Evolutionary conservation across 1,140 invertebrate genomes (phyloP).

Genomic region (Penaeus indicus): DNA sequence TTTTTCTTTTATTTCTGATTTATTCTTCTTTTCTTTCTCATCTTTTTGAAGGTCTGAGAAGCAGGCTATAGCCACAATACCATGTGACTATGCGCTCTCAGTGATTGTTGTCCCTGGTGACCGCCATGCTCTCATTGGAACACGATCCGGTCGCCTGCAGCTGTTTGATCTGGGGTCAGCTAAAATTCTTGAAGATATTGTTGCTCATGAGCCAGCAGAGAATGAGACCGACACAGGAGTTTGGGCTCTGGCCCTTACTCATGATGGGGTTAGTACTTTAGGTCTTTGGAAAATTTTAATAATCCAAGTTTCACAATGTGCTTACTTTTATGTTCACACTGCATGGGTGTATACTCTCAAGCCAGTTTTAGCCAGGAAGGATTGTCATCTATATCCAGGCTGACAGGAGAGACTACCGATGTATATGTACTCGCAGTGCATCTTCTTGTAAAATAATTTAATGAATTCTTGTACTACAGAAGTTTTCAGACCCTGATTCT

Average conservation of each 20-base stretch:
- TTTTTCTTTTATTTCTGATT: background rate
- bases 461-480: no score
- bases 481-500: no score
- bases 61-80: conserved; percentile 83
- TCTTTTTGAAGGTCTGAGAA: conserved; percentile 33
- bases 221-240: conserved; percentile 70
- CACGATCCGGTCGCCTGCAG: conserved; percentile 87
- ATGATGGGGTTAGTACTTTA: conserved; percentile 77
- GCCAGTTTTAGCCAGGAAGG: no score
- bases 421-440: no score
- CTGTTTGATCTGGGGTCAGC: conserved; percentile 89
- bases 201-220: conserved; percentile 82
- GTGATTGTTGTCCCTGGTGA: conserved; percentile 93
- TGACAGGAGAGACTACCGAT: no score
- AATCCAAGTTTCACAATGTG: no score
- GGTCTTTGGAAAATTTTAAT: background rate
- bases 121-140: conserved; percentile 88
- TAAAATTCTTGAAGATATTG: conserved; percentile 80
- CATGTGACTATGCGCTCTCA: conserved; percentile 79
- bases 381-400: no score
- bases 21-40: background rate
- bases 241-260: conserved; percentile 82
- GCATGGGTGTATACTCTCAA: no score
- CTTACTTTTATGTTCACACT: no score
- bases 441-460: no score